These are phyloP conservation scores for Cheilosia soror DNA, from an alignment of 2,888 invertebrate species.

Conservation along the genomic window DNA sequence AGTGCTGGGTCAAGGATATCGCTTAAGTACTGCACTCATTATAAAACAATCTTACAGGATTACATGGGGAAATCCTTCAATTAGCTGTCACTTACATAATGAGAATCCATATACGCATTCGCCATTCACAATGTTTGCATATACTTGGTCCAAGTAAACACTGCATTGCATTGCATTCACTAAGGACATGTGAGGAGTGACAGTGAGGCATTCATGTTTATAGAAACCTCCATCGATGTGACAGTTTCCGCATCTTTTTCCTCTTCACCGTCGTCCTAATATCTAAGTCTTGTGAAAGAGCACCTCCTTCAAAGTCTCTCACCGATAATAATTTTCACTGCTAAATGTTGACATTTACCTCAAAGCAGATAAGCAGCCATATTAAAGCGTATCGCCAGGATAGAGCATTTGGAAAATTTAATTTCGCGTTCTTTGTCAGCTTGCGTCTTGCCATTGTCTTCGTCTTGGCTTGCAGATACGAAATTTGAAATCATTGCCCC, in stretches of 20 bases:
- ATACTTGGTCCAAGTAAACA: neutral
- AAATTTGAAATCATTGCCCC: neutral
- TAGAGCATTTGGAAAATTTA: neutral
- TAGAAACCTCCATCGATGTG: neutral
- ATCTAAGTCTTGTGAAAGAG: neutral
- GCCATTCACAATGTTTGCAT: neutral
- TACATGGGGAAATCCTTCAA: neutral
- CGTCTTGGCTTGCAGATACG: neutral
- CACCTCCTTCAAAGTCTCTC: neutral
- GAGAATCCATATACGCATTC: neutral
- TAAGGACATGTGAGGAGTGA: neutral
- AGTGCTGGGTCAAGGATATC: conserved; percentile 11
- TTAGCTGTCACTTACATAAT: neutral
- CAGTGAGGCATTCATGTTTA: conserved; percentile 7
- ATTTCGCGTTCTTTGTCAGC: neutral
- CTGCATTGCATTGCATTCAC: too few species aligned
- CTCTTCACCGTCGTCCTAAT: conserved; percentile 1
- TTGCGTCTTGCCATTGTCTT: conserved; percentile 1
- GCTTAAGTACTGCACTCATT: neutral
- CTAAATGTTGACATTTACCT: neutral
- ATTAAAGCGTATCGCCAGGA: too few species aligned
- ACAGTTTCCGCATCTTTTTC: conserved; percentile 1
- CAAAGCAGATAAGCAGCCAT: neutral
- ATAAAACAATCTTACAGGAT: conserved; percentile 4
- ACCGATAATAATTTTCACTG: neutral